These are phyloP conservation scores for Antheraea mylitta DNA, from an alignment of 1,140 invertebrate genomes.

Conservation along the genomic window DNA sequence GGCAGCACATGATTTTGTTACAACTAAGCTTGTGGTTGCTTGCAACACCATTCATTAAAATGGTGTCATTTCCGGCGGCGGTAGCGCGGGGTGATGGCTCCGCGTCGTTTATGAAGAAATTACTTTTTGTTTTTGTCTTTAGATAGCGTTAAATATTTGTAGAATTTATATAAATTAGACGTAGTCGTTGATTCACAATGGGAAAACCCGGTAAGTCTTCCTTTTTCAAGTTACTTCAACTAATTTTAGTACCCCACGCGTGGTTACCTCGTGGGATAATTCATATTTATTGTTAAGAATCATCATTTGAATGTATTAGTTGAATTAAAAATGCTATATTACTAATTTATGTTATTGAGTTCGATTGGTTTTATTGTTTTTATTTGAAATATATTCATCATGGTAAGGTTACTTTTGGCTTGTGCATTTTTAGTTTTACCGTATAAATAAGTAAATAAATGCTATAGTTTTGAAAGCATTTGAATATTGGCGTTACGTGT, in stretches of 20 bases:
- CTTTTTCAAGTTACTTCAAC: slow-evolving; percentile 7
- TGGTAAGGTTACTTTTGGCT: too few relatives aligned
- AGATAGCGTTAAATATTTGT: slow-evolving; percentile 36
- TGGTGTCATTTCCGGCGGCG: slow-evolving; percentile 60
- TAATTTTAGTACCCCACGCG: slow-evolving; percentile 4
- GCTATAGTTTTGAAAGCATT: background rate
- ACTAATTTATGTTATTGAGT: background rate
- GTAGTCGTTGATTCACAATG: slow-evolving; percentile 35
- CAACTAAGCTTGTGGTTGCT: background rate
- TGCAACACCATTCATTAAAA: slow-evolving; percentile 40
- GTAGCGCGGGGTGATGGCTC: slow-evolving; percentile 50
- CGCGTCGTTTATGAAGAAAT: slow-evolving; percentile 42
- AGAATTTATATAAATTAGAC: slow-evolving; percentile 17
- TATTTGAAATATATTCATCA: too few relatives aligned
- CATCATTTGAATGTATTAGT: background rate
- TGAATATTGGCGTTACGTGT: background rate
- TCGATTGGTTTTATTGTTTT: background rate
- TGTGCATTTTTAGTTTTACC: too few relatives aligned
- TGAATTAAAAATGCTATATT: background rate
- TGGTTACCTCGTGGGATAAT: slow-evolving; percentile 39
- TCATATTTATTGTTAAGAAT: slow-evolving; percentile 10
- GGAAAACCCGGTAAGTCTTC: slow-evolving; percentile 63
- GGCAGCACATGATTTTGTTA: background rate
- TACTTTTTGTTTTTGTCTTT: slow-evolving; percentile 54
- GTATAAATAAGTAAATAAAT: too few relatives aligned